These are phyloP conservation scores for Leptobrachium leishanense DNA, from an alignment of 2,113 vertebrate species.

Conservation along the genomic window DNA sequence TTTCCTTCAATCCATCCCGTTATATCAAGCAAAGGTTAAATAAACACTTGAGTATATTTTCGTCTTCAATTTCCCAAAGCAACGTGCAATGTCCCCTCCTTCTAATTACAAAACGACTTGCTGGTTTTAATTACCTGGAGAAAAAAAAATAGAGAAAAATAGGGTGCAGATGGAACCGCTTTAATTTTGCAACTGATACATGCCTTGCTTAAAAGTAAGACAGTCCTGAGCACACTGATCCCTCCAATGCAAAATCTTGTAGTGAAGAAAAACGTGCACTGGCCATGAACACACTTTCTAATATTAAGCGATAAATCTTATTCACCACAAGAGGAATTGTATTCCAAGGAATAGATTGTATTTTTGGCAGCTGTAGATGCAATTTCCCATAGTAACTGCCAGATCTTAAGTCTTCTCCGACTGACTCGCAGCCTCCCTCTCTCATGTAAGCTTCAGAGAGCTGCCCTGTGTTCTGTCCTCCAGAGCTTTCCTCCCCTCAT, in stretches of 20 bases:
- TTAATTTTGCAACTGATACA: constrained; percentile 1
- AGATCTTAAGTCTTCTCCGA: constrained; percentile 14
- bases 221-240: neutral
- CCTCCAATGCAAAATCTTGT: neutral
- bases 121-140: constrained; percentile 23
- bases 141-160: neutral
- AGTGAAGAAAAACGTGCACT: neutral
- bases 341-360: constrained; percentile 3
- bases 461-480: constrained; percentile 21
- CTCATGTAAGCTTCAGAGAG: constrained; percentile 7
- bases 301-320: neutral
- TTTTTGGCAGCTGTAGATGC: constrained; percentile 14
- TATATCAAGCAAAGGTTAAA: neutral
- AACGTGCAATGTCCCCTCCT: constrained; percentile 6
- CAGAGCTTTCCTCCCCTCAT: constrained; percentile 17
- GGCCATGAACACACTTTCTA: constrained; percentile 13
- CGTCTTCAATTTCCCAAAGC: constrained; percentile 12
- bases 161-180: constrained; percentile 17
- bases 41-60: constrained; percentile 10
- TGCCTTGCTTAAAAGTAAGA: neutral
- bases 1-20: neutral
- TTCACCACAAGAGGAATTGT: constrained; percentile 4
- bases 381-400: constrained; percentile 24
- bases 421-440: neutral
- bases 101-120: constrained; percentile 17